Conservation (phyloP, 2,888 invertebrate genomes). For the Euzetes globulus region DNA sequence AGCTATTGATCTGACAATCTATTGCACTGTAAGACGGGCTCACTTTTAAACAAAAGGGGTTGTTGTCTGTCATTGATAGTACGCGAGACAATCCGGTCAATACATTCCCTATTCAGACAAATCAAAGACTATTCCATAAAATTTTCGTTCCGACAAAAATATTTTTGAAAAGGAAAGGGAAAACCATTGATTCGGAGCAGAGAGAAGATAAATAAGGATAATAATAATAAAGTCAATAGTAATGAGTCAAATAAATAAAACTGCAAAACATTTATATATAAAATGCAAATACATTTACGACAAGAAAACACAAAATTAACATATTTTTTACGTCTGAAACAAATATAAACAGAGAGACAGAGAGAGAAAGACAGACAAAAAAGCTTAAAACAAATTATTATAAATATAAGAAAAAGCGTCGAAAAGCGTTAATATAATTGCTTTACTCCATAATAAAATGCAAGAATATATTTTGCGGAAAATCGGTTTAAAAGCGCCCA, state of each 20-base stretch:
- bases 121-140: not conserved
- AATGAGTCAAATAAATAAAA: not conserved
- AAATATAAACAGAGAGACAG: too few species aligned
- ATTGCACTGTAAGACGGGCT: too few species aligned
- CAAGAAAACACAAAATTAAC: not conserved
- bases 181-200: not conserved
- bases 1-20: not conserved
- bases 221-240: too few species aligned
- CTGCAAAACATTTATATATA: not conserved
- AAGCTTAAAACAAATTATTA: too few species aligned
- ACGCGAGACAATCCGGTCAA: conserved; percentile 1
- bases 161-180: not conserved
- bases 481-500: too few species aligned
- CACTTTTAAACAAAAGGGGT: not conserved
- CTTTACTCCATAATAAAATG: too few species aligned
- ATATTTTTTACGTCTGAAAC: not conserved
- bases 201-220: not conserved
- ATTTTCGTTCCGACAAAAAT: not conserved
- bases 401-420: too few species aligned
- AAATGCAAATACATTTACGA: conserved; percentile 5
- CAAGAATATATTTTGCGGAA: too few species aligned
- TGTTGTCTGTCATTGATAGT: conserved; percentile 18
- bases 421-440: too few species aligned
- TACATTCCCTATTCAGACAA: not conserved
- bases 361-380: too few species aligned